Conservation (phyloP, 2,113 vertebrate genomes). For the Lophius piscatorius region DNA sequence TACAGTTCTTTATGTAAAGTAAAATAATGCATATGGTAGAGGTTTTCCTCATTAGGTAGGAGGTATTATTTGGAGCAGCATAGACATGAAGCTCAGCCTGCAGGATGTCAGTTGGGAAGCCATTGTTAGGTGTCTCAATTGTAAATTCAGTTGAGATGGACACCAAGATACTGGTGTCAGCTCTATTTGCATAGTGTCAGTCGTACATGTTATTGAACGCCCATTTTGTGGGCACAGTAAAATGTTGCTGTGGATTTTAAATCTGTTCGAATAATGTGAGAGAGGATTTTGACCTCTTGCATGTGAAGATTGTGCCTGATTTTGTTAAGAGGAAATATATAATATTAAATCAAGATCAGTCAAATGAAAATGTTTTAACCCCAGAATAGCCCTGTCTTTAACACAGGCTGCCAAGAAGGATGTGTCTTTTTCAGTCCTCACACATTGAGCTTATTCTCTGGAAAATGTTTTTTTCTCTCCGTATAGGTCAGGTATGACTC, state of each 20-base stretch:
- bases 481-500: constrained; percentile 33
- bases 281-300: constrained; percentile 3
- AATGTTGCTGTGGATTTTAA: constrained; percentile 1
- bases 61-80: constrained; percentile 3
- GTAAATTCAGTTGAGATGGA: too few relatives aligned
- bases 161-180: neutral
- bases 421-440: neutral
- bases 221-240: constrained; percentile 9
- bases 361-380: neutral
- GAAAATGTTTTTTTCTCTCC: too few relatives aligned
- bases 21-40: neutral
- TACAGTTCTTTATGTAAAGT: neutral
- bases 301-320: neutral
- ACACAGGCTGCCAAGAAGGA: neutral
- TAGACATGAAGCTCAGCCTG: neutral
- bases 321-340: neutral
- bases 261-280: neutral
- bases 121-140: constrained; percentile 6
- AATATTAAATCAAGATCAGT: neutral
- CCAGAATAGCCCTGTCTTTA: neutral
- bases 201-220: constrained; percentile 8
- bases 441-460: neutral
- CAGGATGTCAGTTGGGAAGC: neutral
- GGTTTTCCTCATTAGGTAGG: neutral
- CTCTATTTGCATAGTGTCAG: neutral